Evolutionary conservation across 1,140 invertebrate species (phyloP).

Genomic region (Drosophila rufa): DNA sequence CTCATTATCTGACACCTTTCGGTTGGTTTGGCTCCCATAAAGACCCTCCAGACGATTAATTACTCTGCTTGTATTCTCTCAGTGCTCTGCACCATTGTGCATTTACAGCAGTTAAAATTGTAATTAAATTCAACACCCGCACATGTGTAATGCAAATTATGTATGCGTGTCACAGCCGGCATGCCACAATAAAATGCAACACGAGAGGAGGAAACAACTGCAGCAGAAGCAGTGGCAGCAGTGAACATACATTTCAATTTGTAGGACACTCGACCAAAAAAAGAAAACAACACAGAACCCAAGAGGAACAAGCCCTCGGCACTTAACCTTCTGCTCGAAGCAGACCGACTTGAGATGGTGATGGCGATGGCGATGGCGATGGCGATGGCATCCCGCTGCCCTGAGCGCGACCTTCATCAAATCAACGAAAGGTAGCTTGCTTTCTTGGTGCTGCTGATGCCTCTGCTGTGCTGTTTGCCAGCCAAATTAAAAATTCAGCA

Average conservation of each 20-base stretch:
- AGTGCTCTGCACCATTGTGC: constrained; percentile 40
- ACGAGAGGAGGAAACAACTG: constrained; percentile 18
- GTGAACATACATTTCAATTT: constrained; percentile 76
- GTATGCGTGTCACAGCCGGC: constrained; percentile 45
- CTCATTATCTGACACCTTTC: no score
- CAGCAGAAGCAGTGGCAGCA: constrained; percentile 8
- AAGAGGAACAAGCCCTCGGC: constrained; percentile 51
- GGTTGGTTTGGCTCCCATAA: background rate
- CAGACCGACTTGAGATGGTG: constrained; percentile 45
- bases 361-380: constrained; percentile 1
- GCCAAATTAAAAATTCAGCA: constrained; percentile 81
- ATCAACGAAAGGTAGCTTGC: constrained; percentile 51
- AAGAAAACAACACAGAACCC: constrained; percentile 15
- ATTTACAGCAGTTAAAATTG: constrained; percentile 67
- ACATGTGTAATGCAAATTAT: constrained; percentile 70
- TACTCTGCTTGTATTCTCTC: constrained; percentile 4
- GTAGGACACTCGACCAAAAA: constrained; percentile 66
- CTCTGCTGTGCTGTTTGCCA: constrained; percentile 63
- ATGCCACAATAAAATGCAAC: constrained; percentile 53
- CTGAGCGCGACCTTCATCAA: constrained; percentile 59
- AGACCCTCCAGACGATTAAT: background rate
- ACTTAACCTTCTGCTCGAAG: constrained; percentile 71
- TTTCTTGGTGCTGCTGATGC: constrained; percentile 20
- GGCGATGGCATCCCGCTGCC: constrained; percentile 44
- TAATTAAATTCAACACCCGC: constrained; percentile 73